A percentile compares a stretch with the other conserved stretches of the same genome.
phyloP scores from a whole-genome alignment of 2,888 invertebrate genomes.

The Masnerella sp. region DNA sequence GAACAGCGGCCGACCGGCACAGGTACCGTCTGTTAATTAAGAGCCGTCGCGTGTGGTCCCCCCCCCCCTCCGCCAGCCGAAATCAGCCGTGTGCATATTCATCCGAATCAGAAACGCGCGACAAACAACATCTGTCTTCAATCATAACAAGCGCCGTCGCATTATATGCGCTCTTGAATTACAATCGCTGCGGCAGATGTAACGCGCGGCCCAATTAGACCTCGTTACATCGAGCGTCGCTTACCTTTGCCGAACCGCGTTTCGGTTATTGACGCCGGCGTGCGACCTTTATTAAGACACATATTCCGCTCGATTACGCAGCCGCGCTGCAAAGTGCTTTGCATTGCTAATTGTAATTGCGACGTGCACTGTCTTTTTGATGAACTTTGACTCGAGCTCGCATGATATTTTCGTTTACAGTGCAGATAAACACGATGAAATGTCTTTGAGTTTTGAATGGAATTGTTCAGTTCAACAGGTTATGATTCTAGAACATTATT shows the following conservation, averaged over 20 bases:
- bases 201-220: slow-evolving; percentile 45
- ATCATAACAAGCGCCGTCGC: slow-evolving; percentile 45
- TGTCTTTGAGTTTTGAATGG: too few species aligned
- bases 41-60: slow-evolving; percentile 72
- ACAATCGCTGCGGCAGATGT: slow-evolving; percentile 45
- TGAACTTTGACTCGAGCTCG: not conserved
- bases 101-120: slow-evolving; percentile 37
- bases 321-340: not conserved
- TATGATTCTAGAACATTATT: too few species aligned
- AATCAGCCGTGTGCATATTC: slow-evolving; percentile 59
- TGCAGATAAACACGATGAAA: not conserved
- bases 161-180: slow-evolving; percentile 51
- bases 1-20: slow-evolving; percentile 49
- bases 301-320: not conserved
- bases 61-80: slow-evolving; percentile 32
- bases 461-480: too few species aligned
- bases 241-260: slow-evolving; percentile 23
- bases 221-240: slow-evolving; percentile 44
- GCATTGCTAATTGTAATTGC: not conserved
- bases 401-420: not conserved
- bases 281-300: slow-evolving; percentile 8
- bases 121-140: slow-evolving; percentile 53
- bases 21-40: slow-evolving; percentile 70
- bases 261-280: slow-evolving; percentile 21
- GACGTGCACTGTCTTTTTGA: not conserved